Base-by-base conservation (phyloP, 1,140 invertebrate species). In the Drosophila bipectinata region DNA sequence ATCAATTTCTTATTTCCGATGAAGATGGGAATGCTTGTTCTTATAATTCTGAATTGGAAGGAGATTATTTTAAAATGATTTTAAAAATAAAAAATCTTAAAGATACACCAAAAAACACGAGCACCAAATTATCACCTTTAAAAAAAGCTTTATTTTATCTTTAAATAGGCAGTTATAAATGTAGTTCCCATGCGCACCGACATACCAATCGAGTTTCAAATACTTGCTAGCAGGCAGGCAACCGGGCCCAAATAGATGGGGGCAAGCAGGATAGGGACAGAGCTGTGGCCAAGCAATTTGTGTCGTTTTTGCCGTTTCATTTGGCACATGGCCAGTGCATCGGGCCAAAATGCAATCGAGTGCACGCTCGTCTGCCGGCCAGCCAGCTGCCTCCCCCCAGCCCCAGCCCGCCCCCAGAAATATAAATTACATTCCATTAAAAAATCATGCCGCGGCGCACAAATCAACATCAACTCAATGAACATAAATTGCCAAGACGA, bases 391-490 rank as follows among this genome's bases (percentile, higher is more conserved):
- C 26, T 47, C 37, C 30, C 9, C 45, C 5, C 14, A 10, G 10
- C 34, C 37, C 0, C 1, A n/a, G 37, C 52, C 54, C 32, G 48
- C 72, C 10, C 59, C 51, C 72, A 7, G 59, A 59, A 75, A 64
- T 71, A 71, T 71, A 85, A 85, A 87, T 81, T 87, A 75, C 78
- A 85, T 85, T 85, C 81, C 81, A 85, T 85, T 85, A 81, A 85
- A 85, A 85, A 85, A 75, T 87, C 81, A 82, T 87, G 81, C 77
- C 68, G 82, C 64, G 69, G 58, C 78, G 61, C 74, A 87, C 81
- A 85, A 85, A 87, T 85, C 82, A 85, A 87, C 82, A 85, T 78
- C 81, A 85, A 75, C 81, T 78, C 82, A 85, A 87, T 87, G 81
- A 87, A 78, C 81, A 85, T 85, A 85, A 85, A 85, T 85, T 81